Evolutionary conservation across 37 sponge, comb jelly and placozoan genomes (phyloP).

Genomic region (Axinella damicornis): DNA sequence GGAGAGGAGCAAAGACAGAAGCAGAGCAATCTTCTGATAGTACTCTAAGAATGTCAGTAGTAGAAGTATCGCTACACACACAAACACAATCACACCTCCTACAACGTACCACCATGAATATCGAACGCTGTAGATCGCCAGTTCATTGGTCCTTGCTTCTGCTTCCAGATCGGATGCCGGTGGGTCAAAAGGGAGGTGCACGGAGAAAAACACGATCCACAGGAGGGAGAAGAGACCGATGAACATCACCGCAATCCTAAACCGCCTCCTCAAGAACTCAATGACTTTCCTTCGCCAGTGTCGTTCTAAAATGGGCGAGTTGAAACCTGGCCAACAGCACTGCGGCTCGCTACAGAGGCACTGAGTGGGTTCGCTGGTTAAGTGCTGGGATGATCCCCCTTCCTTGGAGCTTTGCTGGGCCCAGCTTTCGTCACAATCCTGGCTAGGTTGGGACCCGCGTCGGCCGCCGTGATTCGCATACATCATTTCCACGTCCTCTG

Average conservation of each 20-base stretch:
- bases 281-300: slow-evolving; percentile 66
- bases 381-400: not conserved
- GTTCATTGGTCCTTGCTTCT: not conserved
- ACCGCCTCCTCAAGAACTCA: slow-evolving; percentile 73
- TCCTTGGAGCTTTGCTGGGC: not conserved
- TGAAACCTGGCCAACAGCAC: slow-evolving; percentile 74
- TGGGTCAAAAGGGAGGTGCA: slow-evolving; percentile 46
- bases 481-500: slow-evolving; percentile 38
- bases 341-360: too few relatives aligned
- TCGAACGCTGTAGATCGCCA: slow-evolving; percentile 36
- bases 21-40: slow-evolving; percentile 37
- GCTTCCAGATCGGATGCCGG: not conserved
- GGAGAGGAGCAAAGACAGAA: slow-evolving; percentile 53
- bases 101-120: slow-evolving; percentile 52
- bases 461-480: slow-evolving; percentile 3
- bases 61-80: slow-evolving; percentile 18
- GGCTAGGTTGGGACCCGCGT: too few relatives aligned
- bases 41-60: slow-evolving; percentile 39
- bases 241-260: slow-evolving; percentile 54
- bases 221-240: slow-evolving; percentile 69
- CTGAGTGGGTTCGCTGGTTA: too few relatives aligned
- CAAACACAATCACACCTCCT: slow-evolving; percentile 52
- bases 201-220: slow-evolving; percentile 82
- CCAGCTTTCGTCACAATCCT: not conserved
- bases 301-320: slow-evolving; percentile 62